Evolutionary conservation across 2,888 invertebrate species (phyloP), one percentile per base, ranked within the genome.

Genomic region (Holacanthella duospinosa): DNA sequence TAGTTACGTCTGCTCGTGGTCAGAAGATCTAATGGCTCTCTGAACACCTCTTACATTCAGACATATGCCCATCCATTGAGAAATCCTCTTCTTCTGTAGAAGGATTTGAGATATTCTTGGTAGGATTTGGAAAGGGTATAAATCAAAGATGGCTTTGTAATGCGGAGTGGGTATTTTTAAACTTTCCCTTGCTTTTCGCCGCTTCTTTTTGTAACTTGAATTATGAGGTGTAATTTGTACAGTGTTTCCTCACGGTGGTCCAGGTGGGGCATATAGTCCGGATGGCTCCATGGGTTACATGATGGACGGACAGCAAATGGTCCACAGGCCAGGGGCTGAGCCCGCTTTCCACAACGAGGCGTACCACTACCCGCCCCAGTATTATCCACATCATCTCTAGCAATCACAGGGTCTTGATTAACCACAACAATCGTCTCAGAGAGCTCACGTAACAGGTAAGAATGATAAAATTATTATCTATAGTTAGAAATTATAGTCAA

Each of bases 211-310:
- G n/a, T 29, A 12, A 29, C 60, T 21, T 28, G 27, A 48, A 27
- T 59, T 43, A 48, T 28, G 59, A 59, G 26, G 43, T 59, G 43
- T 19, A 43, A 28, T 44, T 44, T 9, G 77, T 68, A 80, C 85
- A 88, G 92, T 92, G 79, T 92, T 92, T 82, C 86, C 87, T 78
- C 89, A 90, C 81, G 90, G 93, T 82, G 93, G 93, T 79, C 93
- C 93, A 75, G 91, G 91, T 81, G 92, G 91, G 76, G 89, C 89
- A 73, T 95, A 95, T 83, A 93, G 93, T 81, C 94, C 94, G 74
- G 95, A 95, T 79, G 92, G 90, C 76, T 86, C 89, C 78, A 92
- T 93, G 80, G 93, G 93, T 81, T 94, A 94, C 89, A 93, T 94
- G 92, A 78, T 79, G 78, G 94, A 95, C 82, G 90, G 91, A 75